A percentile compares a stretch with the other conserved stretches of the same genome.
Conservation (phyloP, 2,888 invertebrate species). For the Neoaliturus tenellus region DNA sequence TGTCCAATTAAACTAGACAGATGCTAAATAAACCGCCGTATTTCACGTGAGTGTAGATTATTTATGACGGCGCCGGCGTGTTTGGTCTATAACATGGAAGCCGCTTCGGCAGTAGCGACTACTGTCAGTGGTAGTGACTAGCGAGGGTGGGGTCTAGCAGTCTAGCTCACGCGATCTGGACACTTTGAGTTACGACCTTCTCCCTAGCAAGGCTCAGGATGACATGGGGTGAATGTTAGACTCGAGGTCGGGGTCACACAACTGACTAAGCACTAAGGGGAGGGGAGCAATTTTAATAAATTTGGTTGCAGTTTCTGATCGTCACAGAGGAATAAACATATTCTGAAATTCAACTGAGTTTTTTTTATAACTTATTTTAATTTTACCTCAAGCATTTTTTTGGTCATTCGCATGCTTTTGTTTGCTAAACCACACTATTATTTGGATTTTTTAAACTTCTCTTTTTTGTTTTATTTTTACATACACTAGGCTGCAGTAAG, state of each 20-base stretch:
- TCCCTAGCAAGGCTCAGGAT: not conserved
- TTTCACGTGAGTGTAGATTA: not conserved
- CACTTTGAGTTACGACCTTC: constrained; percentile 1
- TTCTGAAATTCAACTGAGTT: no score
- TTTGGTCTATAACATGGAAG: constrained; percentile 8
- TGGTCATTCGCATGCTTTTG: no score
- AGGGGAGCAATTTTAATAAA: not conserved
- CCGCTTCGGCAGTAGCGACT: not conserved
- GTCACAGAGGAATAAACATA: no score
- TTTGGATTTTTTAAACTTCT: no score
- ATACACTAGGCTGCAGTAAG: no score
- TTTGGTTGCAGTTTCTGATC: not conserved
- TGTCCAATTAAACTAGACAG: constrained; percentile 19
- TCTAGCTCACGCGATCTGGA: constrained; percentile 12
- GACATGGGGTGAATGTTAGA: not conserved
- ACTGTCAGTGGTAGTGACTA: not conserved
- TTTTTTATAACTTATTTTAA: no score
- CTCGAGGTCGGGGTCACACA: not conserved
- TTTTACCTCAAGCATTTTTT: no score
- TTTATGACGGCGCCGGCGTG: constrained; percentile 15
- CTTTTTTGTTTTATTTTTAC: no score
- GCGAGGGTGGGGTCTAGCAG: not conserved
- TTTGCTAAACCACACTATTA: no score
- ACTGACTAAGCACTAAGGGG: not conserved
- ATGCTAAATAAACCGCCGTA: constrained; percentile 17